Evolutionary conservation across 2,797 vertebrate species (phyloP), one percentile per base, ranked within the genome.

Genomic region (Syncerus caffer): DNA sequence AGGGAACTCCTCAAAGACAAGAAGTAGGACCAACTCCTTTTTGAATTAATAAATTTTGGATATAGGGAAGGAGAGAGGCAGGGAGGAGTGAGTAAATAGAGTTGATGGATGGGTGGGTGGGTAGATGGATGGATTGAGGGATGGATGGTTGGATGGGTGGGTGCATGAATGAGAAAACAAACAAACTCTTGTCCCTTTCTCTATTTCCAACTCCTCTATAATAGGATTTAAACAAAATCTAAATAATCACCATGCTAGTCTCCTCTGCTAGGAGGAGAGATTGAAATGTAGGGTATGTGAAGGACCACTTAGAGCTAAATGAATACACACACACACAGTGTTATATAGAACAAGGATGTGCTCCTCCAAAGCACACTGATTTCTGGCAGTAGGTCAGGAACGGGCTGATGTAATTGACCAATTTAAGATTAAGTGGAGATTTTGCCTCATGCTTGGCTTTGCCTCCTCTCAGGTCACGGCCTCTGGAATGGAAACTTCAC

Each of bases 401-500:
- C 23, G 23, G 29, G 31, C 53, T 57, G 45, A 25, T 55, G 15
- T 21, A 45, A 16, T 2, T 83, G 47, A 34, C 21, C 47, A 55
- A 2, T 42, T 86, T 23, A 55, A 6, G 16, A 62, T 25, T 47
- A 60, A 76, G 51, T 16, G 7, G 60, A 53, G 67, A 45, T 60
- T 87, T 57, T 19, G 8, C 9, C 58, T 98, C 42, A 82, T 11
- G 8, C 50, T 57, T 88, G 57, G 50, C 31, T 58, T 14, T 90
- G 0, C 78, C 17, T 95, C 25, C 3, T 94, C 97, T 96, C 94
- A 99, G 99, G 99, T 95, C 99, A 99, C 92, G 98, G 98, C 93
- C 98, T 99, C 96, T 99, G 99, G 99, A 98, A 99, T 84, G 78
- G 98, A 89, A 98, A 78, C 4, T 99, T 99, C 95, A 82, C 98